Evolutionary conservation across 2,888 invertebrate species (phyloP).

Genomic region (Trilocha varians): DNA sequence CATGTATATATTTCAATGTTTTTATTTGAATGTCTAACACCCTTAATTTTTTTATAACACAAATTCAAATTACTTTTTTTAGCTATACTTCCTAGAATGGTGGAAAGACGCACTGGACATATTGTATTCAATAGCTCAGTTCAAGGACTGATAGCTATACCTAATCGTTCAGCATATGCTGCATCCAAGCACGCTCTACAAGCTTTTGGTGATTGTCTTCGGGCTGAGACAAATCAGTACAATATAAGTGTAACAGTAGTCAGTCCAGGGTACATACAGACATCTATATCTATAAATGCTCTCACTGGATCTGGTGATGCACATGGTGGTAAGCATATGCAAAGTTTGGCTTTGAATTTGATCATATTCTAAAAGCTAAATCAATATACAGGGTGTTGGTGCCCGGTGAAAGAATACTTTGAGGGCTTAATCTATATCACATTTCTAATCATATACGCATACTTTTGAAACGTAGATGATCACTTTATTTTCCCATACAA

Average conservation of each 20-base stretch:
- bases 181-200: slow-evolving; percentile 97
- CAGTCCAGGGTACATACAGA: slow-evolving; percentile 91
- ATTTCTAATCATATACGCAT: no score
- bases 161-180: slow-evolving; percentile 89
- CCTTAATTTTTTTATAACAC: background rate
- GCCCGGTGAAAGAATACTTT: no score
- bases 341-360: no score
- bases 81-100: slow-evolving; percentile 90
- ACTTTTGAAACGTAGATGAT: no score
- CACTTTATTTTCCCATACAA: no score
- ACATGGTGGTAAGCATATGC: slow-evolving; percentile 78
- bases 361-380: no score
- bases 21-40: background rate
- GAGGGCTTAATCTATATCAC: no score
- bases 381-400: no score
- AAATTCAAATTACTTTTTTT: slow-evolving; percentile 25
- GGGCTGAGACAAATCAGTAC: slow-evolving; percentile 86
- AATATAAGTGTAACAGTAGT: slow-evolving; percentile 90
- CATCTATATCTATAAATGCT: slow-evolving; percentile 94
- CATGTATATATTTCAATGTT: background rate
- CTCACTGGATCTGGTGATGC: slow-evolving; percentile 84
- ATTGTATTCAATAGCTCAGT: slow-evolving; percentile 93
- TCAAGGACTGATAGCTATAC: slow-evolving; percentile 93
- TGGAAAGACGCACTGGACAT: slow-evolving; percentile 81
- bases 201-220: slow-evolving; percentile 92